Evolutionary conservation across 2,888 invertebrate species (phyloP).

Genomic region (Doris montereyensis): DNA sequence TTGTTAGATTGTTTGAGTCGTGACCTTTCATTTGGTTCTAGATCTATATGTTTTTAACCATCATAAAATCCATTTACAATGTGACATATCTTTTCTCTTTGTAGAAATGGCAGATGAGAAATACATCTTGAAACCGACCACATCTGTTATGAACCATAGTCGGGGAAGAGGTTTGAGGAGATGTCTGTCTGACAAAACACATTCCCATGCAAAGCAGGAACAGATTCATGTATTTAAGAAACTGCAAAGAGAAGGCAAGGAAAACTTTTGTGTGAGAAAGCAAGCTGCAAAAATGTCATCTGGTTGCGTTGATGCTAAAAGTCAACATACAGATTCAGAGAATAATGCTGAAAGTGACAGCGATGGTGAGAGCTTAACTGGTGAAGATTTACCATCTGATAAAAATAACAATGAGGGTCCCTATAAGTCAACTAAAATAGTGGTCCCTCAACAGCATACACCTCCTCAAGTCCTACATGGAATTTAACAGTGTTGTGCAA

Average conservation of each 20-base stretch:
- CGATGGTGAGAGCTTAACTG: constrained; percentile 49
- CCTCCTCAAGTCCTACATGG: constrained; percentile 78
- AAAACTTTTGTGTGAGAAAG: too few relatives aligned
- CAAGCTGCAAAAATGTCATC: too few relatives aligned
- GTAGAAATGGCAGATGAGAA: constrained; percentile 56
- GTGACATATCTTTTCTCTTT: too few relatives aligned
- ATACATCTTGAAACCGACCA: constrained; percentile 36
- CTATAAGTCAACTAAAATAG: background rate
- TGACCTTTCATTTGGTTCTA: too few relatives aligned
- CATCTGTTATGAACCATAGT: background rate
- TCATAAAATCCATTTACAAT: too few relatives aligned
- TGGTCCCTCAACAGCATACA: background rate
- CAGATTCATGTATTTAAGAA: background rate
- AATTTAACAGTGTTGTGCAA: constrained; percentile 81
- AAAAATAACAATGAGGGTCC: constrained; percentile 40
- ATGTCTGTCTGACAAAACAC: constrained; percentile 24
- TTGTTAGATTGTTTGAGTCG: too few relatives aligned
- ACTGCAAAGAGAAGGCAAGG: background rate
- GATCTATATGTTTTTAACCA: too few relatives aligned
- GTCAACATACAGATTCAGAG: too few relatives aligned
- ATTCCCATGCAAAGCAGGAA: background rate
- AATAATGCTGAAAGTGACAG: constrained; percentile 45
- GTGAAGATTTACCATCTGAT: constrained; percentile 29
- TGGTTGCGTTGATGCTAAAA: too few relatives aligned
- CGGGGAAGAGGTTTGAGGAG: constrained; percentile 1